These are phyloP conservation scores for Cryptomyrus ogoouensis DNA, from an alignment of 2,113 vertebrate genomes.

Conservation along the genomic window DNA sequence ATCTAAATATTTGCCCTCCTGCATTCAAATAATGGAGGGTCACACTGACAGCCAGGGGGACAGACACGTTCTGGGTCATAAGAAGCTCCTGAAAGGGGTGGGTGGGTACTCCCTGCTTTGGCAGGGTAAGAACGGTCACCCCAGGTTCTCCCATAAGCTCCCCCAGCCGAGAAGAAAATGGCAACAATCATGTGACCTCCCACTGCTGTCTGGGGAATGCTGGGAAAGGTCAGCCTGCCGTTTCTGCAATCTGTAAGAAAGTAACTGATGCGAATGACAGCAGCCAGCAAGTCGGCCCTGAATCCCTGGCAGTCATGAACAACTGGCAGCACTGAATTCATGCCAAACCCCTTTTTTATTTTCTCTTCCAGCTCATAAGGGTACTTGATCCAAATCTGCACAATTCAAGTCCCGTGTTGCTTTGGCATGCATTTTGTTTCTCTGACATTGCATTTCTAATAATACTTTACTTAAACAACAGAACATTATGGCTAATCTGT, in stretches of 20 bases:
- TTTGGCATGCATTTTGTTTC: neutral
- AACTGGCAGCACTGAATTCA: neutral
- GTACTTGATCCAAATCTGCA: neutral
- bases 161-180: conserved; percentile 12
- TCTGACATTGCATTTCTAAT: neutral
- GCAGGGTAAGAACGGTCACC: conserved; percentile 11
- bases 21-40: neutral
- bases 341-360: neutral
- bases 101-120: neutral
- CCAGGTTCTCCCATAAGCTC: neutral
- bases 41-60: neutral
- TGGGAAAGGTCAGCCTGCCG: conserved; percentile 7
- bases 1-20: neutral
- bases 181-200: conserved; percentile 15
- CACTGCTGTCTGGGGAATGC: neutral
- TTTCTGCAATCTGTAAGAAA: neutral
- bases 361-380: neutral
- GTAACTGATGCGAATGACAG: neutral
- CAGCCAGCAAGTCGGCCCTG: neutral
- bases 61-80: neutral
- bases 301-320: neutral
- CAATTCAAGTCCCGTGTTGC: neutral
- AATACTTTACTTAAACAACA: conserved; percentile 17
- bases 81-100: neutral
- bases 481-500: conserved; percentile 15